These are phyloP conservation scores for Microcebus griseorufus DNA, from an alignment of 2,113 vertebrate species.

Conservation along the genomic window DNA sequence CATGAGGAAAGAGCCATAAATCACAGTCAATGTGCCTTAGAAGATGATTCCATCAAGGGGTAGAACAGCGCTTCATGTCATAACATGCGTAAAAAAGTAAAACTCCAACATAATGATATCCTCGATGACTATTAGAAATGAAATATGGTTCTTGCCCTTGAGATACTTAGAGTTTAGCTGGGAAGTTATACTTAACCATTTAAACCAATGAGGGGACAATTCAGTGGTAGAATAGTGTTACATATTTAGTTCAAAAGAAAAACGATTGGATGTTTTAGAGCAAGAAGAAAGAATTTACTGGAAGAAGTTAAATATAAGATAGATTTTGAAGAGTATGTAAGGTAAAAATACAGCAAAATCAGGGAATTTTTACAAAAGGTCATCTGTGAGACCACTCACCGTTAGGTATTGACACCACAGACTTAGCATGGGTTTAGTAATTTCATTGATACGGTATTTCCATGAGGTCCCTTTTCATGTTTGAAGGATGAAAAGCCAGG, in stretches of 20 bases:
- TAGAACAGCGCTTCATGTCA: not conserved
- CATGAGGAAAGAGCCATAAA: not conserved
- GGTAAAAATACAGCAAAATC: not conserved
- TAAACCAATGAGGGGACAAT: not conserved
- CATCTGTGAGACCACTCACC: not conserved
- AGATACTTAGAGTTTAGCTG: not conserved
- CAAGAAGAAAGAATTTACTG: not conserved
- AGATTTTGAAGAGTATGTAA: not conserved
- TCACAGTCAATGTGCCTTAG: not conserved
- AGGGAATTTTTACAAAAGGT: not conserved
- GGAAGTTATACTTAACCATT: not conserved
- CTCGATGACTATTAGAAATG: too few species aligned
- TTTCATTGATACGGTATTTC: not conserved
- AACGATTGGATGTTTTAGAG: not conserved
- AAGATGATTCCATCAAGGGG: accelerated
- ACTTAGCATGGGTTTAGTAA: not conserved
- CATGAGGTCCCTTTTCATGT: not conserved
- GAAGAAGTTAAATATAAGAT: not conserved
- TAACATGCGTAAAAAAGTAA: not conserved
- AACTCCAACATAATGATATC: not conserved
- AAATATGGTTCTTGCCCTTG: not conserved
- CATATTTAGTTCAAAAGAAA: not conserved
- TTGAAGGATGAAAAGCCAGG: conserved; percentile 77
- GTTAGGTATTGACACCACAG: not conserved
- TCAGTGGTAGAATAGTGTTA: too few species aligned